Base-by-base conservation (phyloP, 2,797 vertebrate species). In the Choloepus didactylus region DNA sequence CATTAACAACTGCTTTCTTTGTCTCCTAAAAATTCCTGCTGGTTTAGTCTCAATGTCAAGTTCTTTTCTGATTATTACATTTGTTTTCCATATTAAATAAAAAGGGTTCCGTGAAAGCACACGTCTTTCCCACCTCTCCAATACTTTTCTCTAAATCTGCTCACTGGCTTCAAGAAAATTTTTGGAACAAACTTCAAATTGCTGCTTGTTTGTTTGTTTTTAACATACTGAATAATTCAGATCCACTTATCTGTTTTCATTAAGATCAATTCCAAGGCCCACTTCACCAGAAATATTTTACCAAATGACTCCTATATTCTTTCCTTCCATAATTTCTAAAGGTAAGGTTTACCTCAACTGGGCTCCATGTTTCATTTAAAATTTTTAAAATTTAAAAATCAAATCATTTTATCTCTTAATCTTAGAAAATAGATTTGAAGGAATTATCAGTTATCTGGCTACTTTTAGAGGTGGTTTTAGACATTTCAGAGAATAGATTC, bases 281-380 rank as follows among this genome's bases (percentile, higher is more conserved):
- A 35, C 89, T 93, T 95, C 35, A 80, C 60, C 79, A 80, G 56
- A 95, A 89, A n/a, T 86, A 93, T 83, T 84, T 77, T 89, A 83
- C 6, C 54, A 90, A 92, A 91, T 76, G 21, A 93, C 2, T 82
- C 35, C 19, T 60, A 66, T 79, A 18, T 2, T 86, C 29, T 92
- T 92, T 72, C 27, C 87, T 93, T 76, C 31, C 9, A 46, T 87
- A 73, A 77, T 86, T 96, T 96, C 76, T 79, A 91, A 92, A 94
- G 10, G 49, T 90, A 66, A 87, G 8, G 59, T 88, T 93, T 72
- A 51, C 56, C 86, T 94, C 62, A 64, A 16, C 12, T 83, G 54
- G 38, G 84, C 18, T 85, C 60, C 29, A 91, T 62, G 66, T 38
- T 70, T 44, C 38, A 35, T 35, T 35, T 35, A 35, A 35, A 35